A percentile compares a stretch with the other conserved stretches of the same genome.
Evolutionary conservation across 2,888 invertebrate genomes (phyloP).

Genomic region (Luperina testacea): DNA sequence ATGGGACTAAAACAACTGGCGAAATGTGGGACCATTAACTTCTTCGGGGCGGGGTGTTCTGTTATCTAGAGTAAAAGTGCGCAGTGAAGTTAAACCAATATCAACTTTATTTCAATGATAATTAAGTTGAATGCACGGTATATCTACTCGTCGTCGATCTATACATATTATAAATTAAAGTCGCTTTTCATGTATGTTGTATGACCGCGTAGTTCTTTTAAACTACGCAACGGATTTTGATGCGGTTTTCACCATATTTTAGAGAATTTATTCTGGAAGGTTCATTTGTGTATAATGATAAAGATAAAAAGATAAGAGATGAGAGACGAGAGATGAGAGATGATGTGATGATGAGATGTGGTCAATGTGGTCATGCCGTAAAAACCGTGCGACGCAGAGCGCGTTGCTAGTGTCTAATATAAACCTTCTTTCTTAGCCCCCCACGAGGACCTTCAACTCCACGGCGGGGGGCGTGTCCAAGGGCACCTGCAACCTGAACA

Average conservation of each 20-base stretch:
- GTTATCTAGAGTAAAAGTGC: too few relatives aligned
- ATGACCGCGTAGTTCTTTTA: neutral
- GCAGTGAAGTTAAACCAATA: too few relatives aligned
- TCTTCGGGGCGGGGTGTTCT: neutral
- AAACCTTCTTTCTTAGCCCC: conserved; percentile 73
- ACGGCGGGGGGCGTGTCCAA: conserved; percentile 77
- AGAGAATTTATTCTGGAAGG: neutral
- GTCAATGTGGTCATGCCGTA: neutral
- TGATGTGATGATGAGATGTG: too few relatives aligned
- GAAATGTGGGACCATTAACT: neutral
- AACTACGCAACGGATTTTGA: neutral
- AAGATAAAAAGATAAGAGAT: too few relatives aligned
- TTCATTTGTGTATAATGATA: neutral
- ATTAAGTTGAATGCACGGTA: too few relatives aligned
- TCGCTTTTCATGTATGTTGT: neutral
- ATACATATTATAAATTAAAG: neutral
- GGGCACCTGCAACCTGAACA: conserved; percentile 79
- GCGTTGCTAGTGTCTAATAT: neutral
- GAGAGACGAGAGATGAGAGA: too few relatives aligned
- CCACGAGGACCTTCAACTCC: conserved; percentile 84
- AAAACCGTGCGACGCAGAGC: neutral
- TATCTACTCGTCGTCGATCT: neutral
- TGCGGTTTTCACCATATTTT: neutral
- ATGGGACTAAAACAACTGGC: neutral
- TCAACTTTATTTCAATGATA: too few relatives aligned